Conservation (phyloP, 2,113 vertebrate species). For the Carassius auratus region DNA sequence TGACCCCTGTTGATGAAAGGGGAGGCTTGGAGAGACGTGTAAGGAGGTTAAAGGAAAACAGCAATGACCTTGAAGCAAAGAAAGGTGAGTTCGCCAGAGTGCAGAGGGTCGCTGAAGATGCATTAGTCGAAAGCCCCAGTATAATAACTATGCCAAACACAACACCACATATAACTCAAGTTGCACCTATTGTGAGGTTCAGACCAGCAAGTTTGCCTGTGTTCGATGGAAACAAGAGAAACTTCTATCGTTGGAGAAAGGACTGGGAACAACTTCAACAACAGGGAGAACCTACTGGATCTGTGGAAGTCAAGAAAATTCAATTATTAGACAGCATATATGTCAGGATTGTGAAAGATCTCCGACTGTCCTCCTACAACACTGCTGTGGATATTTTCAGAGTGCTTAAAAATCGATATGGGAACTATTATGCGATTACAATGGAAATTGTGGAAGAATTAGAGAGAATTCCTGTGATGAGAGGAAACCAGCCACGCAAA, state of each 20-base stretch:
- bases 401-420: too few species aligned
- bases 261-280: constrained; percentile 20
- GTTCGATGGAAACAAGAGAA: neutral
- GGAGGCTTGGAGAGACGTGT: too few species aligned
- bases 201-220: constrained; percentile 6
- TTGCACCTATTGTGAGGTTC: neutral
- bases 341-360: too few species aligned
- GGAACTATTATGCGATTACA: neutral
- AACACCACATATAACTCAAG: neutral
- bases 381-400: too few species aligned
- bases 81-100: neutral
- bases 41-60: neutral
- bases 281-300: constrained; percentile 13
- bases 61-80: neutral
- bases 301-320: neutral
- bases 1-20: neutral
- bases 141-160: neutral
- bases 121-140: neutral
- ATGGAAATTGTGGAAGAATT: neutral
- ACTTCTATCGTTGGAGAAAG: constrained; percentile 8
- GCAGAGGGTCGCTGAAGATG: neutral
- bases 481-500: neutral
- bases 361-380: too few species aligned
- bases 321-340: too few species aligned
- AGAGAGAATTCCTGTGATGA: neutral